Percentiles rank a stretch among this genome's conserved stretches.
Evolutionary conservation across 1,140 invertebrate genomes (phyloP).

Genomic region (Aphaenogaster floridana): DNA sequence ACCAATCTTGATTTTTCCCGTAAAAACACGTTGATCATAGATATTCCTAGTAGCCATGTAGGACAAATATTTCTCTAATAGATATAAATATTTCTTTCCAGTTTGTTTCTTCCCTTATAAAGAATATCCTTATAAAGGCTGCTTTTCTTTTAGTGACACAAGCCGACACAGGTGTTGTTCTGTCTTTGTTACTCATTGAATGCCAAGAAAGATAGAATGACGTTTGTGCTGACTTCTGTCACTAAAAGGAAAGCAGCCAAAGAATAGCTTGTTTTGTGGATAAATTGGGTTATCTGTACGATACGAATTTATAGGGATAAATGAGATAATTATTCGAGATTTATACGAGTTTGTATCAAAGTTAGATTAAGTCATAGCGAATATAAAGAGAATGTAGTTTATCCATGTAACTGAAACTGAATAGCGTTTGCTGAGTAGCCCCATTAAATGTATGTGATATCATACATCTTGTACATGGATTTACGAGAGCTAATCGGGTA

Average conservation of each 20-base stretch:
- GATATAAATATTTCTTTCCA: neutral
- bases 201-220: too few relatives aligned
- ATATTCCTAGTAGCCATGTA: neutral
- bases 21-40: neutral
- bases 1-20: neutral
- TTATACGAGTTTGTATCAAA: constrained; percentile 3
- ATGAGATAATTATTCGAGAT: constrained; percentile 20
- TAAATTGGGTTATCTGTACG: constrained; percentile 43
- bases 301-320: constrained; percentile 41
- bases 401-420: constrained; percentile 72
- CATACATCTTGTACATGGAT: constrained; percentile 70
- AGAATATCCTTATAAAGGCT: too few relatives aligned
- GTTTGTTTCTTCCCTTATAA: neutral
- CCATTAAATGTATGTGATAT: constrained; percentile 69
- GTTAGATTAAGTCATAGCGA: constrained; percentile 4
- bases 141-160: too few relatives aligned
- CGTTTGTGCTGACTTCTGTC: too few relatives aligned
- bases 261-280: neutral
- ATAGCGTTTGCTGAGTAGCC: constrained; percentile 66
- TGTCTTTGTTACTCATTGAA: too few relatives aligned
- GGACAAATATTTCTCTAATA: neutral
- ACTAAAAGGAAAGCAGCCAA: neutral
- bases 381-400: constrained; percentile 57
- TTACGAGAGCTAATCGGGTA: constrained; percentile 31
- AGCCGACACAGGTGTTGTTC: too few relatives aligned